Evolutionary conservation across 2,888 invertebrate genomes (phyloP), one percentile per base, ranked within the genome.

Genomic region (Tipula lateralis): DNA sequence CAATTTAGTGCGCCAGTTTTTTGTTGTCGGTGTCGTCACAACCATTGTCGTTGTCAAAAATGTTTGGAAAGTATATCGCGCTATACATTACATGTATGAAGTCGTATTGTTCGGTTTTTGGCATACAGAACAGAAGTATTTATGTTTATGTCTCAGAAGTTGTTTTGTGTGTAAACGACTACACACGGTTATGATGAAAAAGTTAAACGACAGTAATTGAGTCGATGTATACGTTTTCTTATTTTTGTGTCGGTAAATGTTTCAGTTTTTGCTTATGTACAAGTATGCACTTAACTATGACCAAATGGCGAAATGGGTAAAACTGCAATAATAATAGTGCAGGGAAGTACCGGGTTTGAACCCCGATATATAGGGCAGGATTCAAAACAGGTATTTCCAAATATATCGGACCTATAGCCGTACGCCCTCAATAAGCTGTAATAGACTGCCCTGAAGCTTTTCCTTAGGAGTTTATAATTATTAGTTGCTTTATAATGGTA

Each of bases 201-300:
- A 66, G 66, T 66, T 66, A 66, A 66, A 66, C 66, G 66, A 66
- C 66, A 66, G 66, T 66, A 66, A 66, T 66, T 66, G 19, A 66
- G 66, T 66, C 9, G 24, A 24, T 66, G 7, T 24, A 24, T 66
- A 24, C 9, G 24, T 66, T 24, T 66, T 7, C 66, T 66, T 66
- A 66, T 66, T 24, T 24, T 24, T 24, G 9, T 66, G 32, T 32
- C 32, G 24, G 66, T 66, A 66, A n/a, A n/a, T n/a, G n/a, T n/a
- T n/a, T n/a, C n/a, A n/a, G n/a, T n/a, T n/a, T n/a, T n/a, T n/a
- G n/a, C n/a, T n/a, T n/a, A n/a, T n/a, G n/a, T n/a, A n/a, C n/a
- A n/a, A n/a, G n/a, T n/a, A n/a, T n/a, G n/a, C n/a, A n/a, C n/a
- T n/a, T n/a, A n/a, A n/a, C n/a, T n/a, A n/a, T n/a, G n/a, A n/a